A percentile compares a stretch with the other conserved stretches of the same genome.
Conservation (phyloP, 2,797 vertebrate species). For the Mastacembelus armatus region DNA sequence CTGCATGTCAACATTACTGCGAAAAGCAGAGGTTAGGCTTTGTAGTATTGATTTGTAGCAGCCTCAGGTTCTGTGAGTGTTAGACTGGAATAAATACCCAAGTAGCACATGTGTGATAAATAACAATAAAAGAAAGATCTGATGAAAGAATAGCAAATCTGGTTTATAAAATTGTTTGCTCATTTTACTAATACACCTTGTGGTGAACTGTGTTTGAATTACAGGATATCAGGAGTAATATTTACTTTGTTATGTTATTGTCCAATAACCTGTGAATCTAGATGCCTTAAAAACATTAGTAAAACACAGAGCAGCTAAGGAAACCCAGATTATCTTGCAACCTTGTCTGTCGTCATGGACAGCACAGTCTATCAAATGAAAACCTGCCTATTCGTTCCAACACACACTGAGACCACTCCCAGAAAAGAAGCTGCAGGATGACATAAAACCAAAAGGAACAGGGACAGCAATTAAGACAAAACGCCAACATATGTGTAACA, state of each 20-base stretch:
- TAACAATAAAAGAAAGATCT: slow-evolving; percentile 4
- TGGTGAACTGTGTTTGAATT: slow-evolving; percentile 14
- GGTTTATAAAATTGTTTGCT: slow-evolving; percentile 12
- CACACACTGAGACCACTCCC: slow-evolving; percentile 38
- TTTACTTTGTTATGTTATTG: slow-evolving; percentile 2
- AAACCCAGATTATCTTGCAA: slow-evolving; percentile 3
- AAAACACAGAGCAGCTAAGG: neutral
- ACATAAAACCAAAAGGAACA: slow-evolving; percentile 34
- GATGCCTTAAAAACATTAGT: neutral
- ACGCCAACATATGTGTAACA: slow-evolving; percentile 17
- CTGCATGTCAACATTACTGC: slow-evolving; percentile 23
- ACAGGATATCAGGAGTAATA: slow-evolving; percentile 5
- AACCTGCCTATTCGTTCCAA: slow-evolving; percentile 38
- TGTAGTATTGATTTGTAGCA: neutral
- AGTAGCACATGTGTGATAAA: neutral
- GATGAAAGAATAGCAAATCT: slow-evolving; percentile 19
- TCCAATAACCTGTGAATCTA: slow-evolving; percentile 13
- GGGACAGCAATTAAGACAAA: slow-evolving; percentile 50
- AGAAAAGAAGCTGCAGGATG: slow-evolving; percentile 30
- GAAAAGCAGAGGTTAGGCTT: slow-evolving; percentile 11
- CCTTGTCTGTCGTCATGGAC: slow-evolving; percentile 1
- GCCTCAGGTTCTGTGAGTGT: slow-evolving; percentile 22
- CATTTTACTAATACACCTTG: slow-evolving; percentile 9
- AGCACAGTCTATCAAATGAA: slow-evolving; percentile 33
- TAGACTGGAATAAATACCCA: slow-evolving; percentile 13